Evolutionary conservation across 2,888 invertebrate genomes (phyloP).

Genomic region (Plusia festucae): DNA sequence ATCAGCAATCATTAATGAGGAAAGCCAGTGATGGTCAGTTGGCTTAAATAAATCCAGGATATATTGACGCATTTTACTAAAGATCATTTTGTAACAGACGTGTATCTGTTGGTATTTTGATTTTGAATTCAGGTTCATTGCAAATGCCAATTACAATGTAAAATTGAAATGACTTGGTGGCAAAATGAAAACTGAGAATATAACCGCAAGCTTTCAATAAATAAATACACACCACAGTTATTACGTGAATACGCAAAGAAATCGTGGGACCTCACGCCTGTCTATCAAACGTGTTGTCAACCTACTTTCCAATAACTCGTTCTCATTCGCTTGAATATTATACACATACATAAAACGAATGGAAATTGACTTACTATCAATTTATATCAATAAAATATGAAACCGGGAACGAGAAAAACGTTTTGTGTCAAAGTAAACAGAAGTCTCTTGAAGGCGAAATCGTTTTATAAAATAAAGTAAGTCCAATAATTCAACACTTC

Average conservation of each 20-base stretch:
- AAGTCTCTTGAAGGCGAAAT: slow-evolving; percentile 78
- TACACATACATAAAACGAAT: slow-evolving; percentile 48
- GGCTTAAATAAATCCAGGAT: slow-evolving; percentile 27
- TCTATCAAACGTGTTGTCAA: slow-evolving; percentile 49
- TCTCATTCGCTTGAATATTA: slow-evolving; percentile 48
- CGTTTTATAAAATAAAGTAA: slow-evolving; percentile 87
- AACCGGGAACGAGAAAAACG: slow-evolving; percentile 68
- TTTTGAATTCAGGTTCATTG: not conserved
- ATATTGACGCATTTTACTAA: slow-evolving; percentile 20
- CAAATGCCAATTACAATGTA: slow-evolving; percentile 1
- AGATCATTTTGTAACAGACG: slow-evolving; percentile 13
- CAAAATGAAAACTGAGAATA: not conserved
- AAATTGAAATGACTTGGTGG: not conserved
- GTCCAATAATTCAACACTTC: slow-evolving; percentile 87
- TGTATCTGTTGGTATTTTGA: not conserved
- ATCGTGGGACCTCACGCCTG: slow-evolving; percentile 42
- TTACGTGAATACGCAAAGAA: slow-evolving; percentile 25
- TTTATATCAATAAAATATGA: slow-evolving; percentile 73
- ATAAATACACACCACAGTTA: slow-evolving; percentile 10
- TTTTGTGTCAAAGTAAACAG: slow-evolving; percentile 81
- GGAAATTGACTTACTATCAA: slow-evolving; percentile 64
- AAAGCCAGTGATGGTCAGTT: slow-evolving; percentile 25
- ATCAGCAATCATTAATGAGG: slow-evolving; percentile 34
- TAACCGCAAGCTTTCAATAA: slow-evolving; percentile 18
- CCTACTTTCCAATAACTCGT: slow-evolving; percentile 45